Base-by-base conservation (phyloP, 2,797 vertebrate species). In the Momotus momota region DNA sequence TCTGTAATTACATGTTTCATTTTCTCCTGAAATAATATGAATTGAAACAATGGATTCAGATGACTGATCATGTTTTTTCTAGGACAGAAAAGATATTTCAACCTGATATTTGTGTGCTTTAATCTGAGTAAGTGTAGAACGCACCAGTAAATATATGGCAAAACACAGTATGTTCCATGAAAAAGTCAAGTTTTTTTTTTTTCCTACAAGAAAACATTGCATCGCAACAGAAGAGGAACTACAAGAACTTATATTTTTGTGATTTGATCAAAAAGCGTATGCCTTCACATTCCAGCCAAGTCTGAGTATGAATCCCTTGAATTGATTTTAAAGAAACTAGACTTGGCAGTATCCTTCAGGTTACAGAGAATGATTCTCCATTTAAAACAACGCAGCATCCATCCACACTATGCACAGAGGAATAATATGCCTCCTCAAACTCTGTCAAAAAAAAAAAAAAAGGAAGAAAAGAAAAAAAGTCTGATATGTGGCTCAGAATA, bases 271-370 rank as follows among this genome's bases (percentile, higher is more conserved):
- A 78, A 90, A 82, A 86, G 17, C 58, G 14, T 61, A 54, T 74
- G 46, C 27, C 43, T 90, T 64, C 48, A 26, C 40, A 40, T 57
- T 84, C 31, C 66, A 95, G 73, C 65, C 85, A 93, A 81, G 38
- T 15, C 93, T 82, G 64, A 90, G 74, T 52, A 78, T 80, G 70
- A 91, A 90, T 83, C 45, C 86, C 91, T 64, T 82, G 88, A 94
- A 90, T 12, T 70, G 88, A 88, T 95, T 93, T 93, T 58, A 65
- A 65, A 88, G 89, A 40, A 58, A 88, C 71, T 57, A 80, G 65
- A n/a, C 69, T 86, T 95, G 82, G 81, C 79, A 90, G 58, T 40
- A 94, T 41, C 85, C 81, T 86, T 89, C 48, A 86, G 90, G 89
- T 96, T 73, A 81, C 31, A 86, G 84, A 66, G 72, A 61, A 51